These are phyloP conservation scores for Lophius piscatorius DNA, from an alignment of 2,113 vertebrate genomes.

Conservation along the genomic window DNA sequence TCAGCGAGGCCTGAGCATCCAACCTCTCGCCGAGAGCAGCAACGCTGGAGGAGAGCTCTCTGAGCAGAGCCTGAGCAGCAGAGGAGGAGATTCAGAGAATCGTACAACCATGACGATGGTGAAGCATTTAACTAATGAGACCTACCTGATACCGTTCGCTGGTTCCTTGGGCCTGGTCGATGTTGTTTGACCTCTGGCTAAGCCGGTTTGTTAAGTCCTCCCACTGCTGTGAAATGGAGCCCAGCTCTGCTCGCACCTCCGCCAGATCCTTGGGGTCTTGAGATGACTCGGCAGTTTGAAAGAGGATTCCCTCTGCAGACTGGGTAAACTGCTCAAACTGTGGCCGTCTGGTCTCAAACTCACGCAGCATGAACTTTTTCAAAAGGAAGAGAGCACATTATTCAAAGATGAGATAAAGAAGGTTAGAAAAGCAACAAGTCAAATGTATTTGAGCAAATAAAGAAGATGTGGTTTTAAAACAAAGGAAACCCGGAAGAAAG, in stretches of 20 bases:
- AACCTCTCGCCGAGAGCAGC: constrained; percentile 84
- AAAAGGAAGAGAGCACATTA: neutral
- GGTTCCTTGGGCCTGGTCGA: constrained; percentile 91
- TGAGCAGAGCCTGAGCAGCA: constrained; percentile 80
- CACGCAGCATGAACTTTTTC: constrained; percentile 95
- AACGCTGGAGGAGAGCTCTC: constrained; percentile 86
- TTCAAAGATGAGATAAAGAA: neutral
- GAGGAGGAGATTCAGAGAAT: neutral
- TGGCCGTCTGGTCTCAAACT: constrained; percentile 92
- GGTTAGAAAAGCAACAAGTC: neutral
- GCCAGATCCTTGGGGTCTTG: constrained; percentile 82
- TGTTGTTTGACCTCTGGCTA: constrained; percentile 87
- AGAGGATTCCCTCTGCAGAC: constrained; percentile 89
- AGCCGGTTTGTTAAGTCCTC: constrained; percentile 85
- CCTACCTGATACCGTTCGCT: constrained; percentile 87
- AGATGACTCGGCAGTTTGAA: constrained; percentile 74
- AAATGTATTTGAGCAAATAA: neutral
- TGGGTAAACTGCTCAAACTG: constrained; percentile 94
- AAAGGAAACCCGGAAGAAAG: too few relatives aligned
- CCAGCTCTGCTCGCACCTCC: constrained; percentile 86
- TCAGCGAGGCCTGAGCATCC: constrained; percentile 86
- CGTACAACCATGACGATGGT: neutral
- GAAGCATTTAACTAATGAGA: neutral
- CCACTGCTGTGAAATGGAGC: constrained; percentile 90
- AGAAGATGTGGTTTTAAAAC: too few relatives aligned